Evolutionary conservation across 64 coral and sea anemone genomes (phyloP).

Genomic region (Platygyra sinensis): DNA sequence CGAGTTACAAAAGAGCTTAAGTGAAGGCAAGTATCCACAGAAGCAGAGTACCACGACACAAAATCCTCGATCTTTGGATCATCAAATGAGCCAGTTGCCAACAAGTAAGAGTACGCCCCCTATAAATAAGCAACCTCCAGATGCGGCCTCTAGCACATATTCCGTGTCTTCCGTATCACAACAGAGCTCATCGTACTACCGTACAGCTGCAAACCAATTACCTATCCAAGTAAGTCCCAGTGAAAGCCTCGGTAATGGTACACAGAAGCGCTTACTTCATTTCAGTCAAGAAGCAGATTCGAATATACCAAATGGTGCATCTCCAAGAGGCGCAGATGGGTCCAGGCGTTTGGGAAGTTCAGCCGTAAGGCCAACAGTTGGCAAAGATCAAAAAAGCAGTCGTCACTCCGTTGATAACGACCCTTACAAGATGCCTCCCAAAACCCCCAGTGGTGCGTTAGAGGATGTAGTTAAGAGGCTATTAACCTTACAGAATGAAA

Average conservation of each 20-base stretch:
- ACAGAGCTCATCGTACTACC: not conserved
- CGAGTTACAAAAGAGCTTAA: constrained; percentile 3
- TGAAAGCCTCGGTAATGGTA: not conserved
- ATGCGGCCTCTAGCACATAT: not conserved
- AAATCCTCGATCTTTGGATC: not conserved
- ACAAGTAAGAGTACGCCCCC: not conserved
- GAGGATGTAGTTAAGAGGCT: constrained; percentile 10
- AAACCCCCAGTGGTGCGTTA: not conserved
- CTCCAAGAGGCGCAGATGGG: not conserved
- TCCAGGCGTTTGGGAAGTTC: not conserved
- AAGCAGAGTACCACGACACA: not conserved
- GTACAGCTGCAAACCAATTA: not conserved
- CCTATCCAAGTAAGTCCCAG: not conserved
- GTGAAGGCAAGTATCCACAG: not conserved
- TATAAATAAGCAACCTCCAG: not conserved
- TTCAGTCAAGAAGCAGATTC: not conserved
- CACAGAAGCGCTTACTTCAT: not conserved
- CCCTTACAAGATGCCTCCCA: not conserved
- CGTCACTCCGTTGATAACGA: not conserved
- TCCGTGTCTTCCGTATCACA: not conserved
- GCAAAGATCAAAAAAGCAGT: not conserved
- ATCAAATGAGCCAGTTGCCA: no score
- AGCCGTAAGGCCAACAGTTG: not conserved
- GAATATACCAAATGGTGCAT: not conserved
- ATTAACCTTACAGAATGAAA: not conserved